Evolutionary conservation across 2,888 invertebrate species (phyloP).

Genomic region (Lycia hirtaria): DNA sequence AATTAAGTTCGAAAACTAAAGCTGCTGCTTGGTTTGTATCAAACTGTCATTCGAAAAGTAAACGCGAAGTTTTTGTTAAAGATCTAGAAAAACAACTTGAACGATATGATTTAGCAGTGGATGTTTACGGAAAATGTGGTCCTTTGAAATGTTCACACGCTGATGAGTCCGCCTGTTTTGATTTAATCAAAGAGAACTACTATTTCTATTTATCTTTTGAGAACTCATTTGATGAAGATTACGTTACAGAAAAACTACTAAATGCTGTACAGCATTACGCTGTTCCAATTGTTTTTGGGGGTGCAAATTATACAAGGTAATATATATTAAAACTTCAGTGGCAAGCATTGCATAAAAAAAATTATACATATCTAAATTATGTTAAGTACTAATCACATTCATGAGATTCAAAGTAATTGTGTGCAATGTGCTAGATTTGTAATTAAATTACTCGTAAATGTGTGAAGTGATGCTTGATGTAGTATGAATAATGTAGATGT

Average conservation of each 20-base stretch:
- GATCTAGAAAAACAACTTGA: constrained; percentile 43
- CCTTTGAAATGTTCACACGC: constrained; percentile 44
- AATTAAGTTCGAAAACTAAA: constrained; percentile 49
- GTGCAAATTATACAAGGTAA: constrained; percentile 82
- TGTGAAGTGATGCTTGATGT: no score
- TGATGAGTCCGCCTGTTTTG: constrained; percentile 43
- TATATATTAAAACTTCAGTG: no score
- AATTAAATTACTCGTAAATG: no score
- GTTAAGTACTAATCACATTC: no score
- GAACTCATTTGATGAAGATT: constrained; percentile 59
- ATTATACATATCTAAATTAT: no score
- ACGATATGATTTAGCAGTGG: constrained; percentile 49
- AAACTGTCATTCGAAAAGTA: constrained; percentile 50
- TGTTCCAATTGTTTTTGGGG: constrained; percentile 88
- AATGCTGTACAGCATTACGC: constrained; percentile 79
- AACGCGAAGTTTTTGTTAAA: constrained; percentile 42
- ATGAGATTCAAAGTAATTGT: no score
- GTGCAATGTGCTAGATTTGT: no score
- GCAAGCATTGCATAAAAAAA: no score
- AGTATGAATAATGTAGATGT: no score
- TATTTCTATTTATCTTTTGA: constrained; percentile 67
- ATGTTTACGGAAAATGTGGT: constrained; percentile 60
- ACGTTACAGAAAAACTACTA: constrained; percentile 63
- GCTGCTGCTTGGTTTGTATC: constrained; percentile 62
- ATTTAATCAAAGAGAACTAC: constrained; percentile 53